Percentiles rank a stretch among this genome's conserved stretches.
These are phyloP conservation scores for Harpalus rubripes DNA, from an alignment of 2,888 invertebrate genomes.

Conservation along the genomic window DNA sequence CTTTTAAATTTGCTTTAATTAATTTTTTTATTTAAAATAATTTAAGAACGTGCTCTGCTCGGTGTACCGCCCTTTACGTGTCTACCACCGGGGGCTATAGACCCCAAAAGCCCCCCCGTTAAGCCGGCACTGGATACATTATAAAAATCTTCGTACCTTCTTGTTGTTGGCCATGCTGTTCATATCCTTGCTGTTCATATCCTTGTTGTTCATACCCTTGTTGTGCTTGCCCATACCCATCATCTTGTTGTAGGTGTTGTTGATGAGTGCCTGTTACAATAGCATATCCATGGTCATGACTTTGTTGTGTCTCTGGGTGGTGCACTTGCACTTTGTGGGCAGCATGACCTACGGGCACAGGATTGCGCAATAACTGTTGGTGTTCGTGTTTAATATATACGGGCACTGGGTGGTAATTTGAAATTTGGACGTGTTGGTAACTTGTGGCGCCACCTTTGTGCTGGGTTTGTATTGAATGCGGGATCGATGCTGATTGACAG, in stretches of 20 bases:
- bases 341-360: constrained; percentile 80
- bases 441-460: constrained; percentile 80
- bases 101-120: too few species aligned
- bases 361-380: constrained; percentile 83
- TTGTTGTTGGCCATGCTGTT: not conserved
- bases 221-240: not conserved
- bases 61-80: too few species aligned
- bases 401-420: constrained; percentile 85
- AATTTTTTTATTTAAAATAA: too few species aligned
- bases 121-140: too few species aligned
- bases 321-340: constrained; percentile 40
- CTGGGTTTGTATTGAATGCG: constrained; percentile 6
- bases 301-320: constrained; percentile 20
- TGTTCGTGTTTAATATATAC: constrained; percentile 85
- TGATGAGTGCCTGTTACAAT: constrained; percentile 47
- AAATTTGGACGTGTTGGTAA: constrained; percentile 85
- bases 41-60: too few species aligned
- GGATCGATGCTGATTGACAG: constrained; percentile 31
- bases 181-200: not conserved
- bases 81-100: too few species aligned
- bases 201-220: constrained; percentile 15
- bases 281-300: constrained; percentile 57
- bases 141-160: not conserved
- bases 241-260: not conserved
- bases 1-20: too few species aligned